Evolutionary conservation across 2,888 invertebrate genomes (phyloP), one percentile per base, ranked within the genome.

Genomic region (Cheilosia grossa): DNA sequence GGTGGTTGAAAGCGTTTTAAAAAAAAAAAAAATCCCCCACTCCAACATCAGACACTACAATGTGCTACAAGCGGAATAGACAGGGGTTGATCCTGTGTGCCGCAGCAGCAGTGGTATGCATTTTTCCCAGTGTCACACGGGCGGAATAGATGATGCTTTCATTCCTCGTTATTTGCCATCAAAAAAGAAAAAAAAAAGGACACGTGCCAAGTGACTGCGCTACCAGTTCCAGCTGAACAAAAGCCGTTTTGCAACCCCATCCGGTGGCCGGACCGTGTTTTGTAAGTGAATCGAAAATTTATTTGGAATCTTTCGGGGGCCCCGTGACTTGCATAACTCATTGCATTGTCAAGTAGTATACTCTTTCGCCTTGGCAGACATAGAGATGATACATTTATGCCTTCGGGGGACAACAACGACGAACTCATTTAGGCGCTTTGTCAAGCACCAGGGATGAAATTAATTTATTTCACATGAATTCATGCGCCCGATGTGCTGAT

Each of bases 321-420:
- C 70, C 70, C 85, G 85, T 85, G 85, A 85, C 85, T 81, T 85
- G 85, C 80, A 85, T 85, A 81, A 80, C 81, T 85, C 85, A 85
- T 77, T 85, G 85, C 85, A 85, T 75, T 85, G 81, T 81, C 75
- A 79, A 81, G 66, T 75, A 51, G 40, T 73, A 10, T 15, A 4
- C 44, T 51, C 24, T 33, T 24, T 56, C 40, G 42, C 37, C 30
- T 30, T 42, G 53, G 54, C 54, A 47, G 44, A 17, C 15, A 42
- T 54, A 42, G 56, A 63, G 64, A 79, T 79, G 73, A 74, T 79
- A 73, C 69, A 74, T 83, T 83, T 69, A 7, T 51, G 40, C 66
- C 66, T 61, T 61, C 33, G n/a, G 40, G 40, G 64, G 21, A 49
- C 21, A 21, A 49, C 49, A 21, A 51, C 51, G 56, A 44, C 33